phyloP scores from a whole-genome alignment of 2,888 invertebrate species.

The Leptinotarsa juncta region DNA sequence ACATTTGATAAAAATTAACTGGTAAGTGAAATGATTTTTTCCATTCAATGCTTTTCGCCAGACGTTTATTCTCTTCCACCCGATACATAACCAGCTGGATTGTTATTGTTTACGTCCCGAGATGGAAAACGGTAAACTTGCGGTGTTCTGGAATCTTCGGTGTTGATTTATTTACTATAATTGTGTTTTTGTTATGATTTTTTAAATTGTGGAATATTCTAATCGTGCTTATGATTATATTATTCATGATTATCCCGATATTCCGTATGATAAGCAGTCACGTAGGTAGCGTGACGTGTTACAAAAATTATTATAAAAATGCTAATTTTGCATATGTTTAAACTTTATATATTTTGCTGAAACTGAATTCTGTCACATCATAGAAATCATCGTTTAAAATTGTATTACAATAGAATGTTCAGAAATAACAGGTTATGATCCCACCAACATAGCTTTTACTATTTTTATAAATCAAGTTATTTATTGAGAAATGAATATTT shows the following conservation, averaged over 20 bases:
- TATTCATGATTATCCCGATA: background rate
- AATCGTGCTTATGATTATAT: background rate
- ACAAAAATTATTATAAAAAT: slow-evolving; percentile 34
- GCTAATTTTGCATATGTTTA: background rate
- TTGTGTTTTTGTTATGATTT: background rate
- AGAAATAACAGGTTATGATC: background rate
- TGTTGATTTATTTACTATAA: slow-evolving; percentile 21
- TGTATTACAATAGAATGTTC: background rate
- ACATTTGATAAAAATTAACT: slow-evolving; percentile 24
- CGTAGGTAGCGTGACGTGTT: slow-evolving; percentile 43
- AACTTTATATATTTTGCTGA: no score
- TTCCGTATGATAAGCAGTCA: slow-evolving; percentile 31
- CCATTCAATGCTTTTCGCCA: background rate
- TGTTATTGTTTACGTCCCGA: slow-evolving; percentile 55
- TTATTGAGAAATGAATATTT: no score
- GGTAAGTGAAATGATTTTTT: slow-evolving; percentile 35
- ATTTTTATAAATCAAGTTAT: background rate
- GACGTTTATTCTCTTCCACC: background rate
- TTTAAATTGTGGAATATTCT: background rate
- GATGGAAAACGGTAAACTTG: background rate
- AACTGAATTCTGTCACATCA: no score
- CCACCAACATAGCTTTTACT: background rate
- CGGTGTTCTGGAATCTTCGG: slow-evolving; percentile 43
- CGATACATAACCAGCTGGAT: slow-evolving; percentile 52
- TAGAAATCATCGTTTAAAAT: slow-evolving; percentile 7